Evolutionary conservation across 2,888 invertebrate genomes (phyloP).

Genomic region (Drepanosiphum platanoidis): DNA sequence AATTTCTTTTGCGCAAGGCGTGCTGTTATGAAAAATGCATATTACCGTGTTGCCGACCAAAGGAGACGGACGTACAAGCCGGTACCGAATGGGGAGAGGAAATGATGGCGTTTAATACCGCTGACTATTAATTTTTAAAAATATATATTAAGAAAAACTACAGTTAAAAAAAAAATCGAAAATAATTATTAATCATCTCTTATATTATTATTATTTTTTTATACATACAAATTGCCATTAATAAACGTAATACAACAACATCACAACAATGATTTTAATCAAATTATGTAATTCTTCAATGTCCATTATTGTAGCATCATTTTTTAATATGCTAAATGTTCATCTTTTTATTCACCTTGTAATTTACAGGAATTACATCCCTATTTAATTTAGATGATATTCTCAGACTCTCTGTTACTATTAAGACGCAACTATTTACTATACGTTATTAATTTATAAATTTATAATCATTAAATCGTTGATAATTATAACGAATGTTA

Average conservation of each 20-base stretch:
- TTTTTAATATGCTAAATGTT: too few relatives aligned
- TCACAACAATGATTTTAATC: not conserved
- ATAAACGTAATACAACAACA: not conserved
- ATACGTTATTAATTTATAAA: too few relatives aligned
- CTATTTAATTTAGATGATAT: too few relatives aligned
- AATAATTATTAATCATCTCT: not conserved
- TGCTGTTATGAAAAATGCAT: constrained; percentile 76
- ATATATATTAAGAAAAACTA: not conserved
- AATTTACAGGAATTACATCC: too few relatives aligned
- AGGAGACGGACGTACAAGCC: constrained; percentile 70
- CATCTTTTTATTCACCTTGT: too few relatives aligned
- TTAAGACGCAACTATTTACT: too few relatives aligned
- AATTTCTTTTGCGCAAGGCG: constrained; percentile 80
- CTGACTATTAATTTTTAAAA: constrained; percentile 67
- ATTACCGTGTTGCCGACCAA: constrained; percentile 70
- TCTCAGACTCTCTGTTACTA: too few relatives aligned
- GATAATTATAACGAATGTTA: too few relatives aligned
- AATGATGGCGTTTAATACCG: constrained; percentile 86
- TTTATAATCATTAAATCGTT: too few relatives aligned
- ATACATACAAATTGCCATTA: not conserved
- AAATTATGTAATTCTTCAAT: too few relatives aligned
- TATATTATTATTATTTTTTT: not conserved
- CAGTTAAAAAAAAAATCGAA: constrained; percentile 7
- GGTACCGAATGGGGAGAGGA: constrained; percentile 83
- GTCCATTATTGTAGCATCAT: too few relatives aligned